These are phyloP conservation scores for Zenarchopterus dispar DNA, from an alignment of 2,797 vertebrate genomes.

Conservation along the genomic window DNA sequence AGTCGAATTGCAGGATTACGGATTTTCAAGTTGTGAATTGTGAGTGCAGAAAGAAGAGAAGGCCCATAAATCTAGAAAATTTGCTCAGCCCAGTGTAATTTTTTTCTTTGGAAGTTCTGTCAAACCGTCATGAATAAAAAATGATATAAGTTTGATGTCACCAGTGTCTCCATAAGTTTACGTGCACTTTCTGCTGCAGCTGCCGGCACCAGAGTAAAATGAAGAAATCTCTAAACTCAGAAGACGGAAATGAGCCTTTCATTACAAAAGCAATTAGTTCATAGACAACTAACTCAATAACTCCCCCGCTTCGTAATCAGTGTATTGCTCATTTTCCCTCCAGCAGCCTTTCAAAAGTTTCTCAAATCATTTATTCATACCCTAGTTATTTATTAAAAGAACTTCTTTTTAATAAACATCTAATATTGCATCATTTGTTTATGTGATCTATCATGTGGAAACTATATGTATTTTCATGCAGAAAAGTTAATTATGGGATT, in stretches of 20 bases:
- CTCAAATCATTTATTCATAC: constrained; percentile 13
- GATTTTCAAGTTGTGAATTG: neutral
- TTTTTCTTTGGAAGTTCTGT: constrained; percentile 10
- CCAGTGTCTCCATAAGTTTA: constrained; percentile 16
- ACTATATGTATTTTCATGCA: neutral
- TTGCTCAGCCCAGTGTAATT: neutral
- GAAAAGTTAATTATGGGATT: neutral
- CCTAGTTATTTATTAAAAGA: constrained; percentile 20
- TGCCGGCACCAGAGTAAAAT: constrained; percentile 14
- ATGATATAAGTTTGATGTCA: constrained; percentile 17
- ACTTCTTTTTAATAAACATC: neutral
- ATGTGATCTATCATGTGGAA: neutral
- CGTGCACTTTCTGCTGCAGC: constrained; percentile 18
- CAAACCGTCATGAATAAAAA: constrained; percentile 21
- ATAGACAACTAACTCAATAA: constrained; percentile 11
- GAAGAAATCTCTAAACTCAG: constrained; percentile 22
- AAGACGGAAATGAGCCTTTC: constrained; percentile 21
- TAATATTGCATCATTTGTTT: constrained; percentile 1
- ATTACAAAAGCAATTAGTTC: constrained; percentile 22
- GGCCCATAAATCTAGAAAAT: constrained; percentile 11
- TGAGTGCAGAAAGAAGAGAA: neutral
- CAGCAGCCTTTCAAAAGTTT: constrained; percentile 14
- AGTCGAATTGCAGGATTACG: neutral
- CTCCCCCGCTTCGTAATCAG: constrained; percentile 16
- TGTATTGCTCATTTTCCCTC: constrained; percentile 2